Conservation (phyloP, 2,797 vertebrate genomes). For the Cygnus olor region DNA sequence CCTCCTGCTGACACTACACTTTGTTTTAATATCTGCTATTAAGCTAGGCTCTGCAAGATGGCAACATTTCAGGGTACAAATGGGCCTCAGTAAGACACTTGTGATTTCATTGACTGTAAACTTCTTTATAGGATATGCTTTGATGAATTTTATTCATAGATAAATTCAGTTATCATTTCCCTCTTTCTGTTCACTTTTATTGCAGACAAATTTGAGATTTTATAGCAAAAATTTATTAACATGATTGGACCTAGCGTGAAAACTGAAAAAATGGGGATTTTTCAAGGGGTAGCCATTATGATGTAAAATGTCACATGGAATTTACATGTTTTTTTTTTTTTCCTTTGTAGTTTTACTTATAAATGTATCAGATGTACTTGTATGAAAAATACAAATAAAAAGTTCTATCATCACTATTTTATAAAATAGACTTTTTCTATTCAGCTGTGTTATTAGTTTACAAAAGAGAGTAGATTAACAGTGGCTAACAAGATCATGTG, state of each 20-base stretch:
- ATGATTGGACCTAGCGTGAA: not conserved
- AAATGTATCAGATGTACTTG: not conserved
- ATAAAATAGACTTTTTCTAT: not conserved
- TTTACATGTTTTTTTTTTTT: not conserved
- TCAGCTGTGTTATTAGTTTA: not conserved
- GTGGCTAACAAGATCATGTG: not conserved
- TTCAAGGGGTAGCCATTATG: not conserved
- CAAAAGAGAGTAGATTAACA: not conserved
- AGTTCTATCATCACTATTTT: not conserved
- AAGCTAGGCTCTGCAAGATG: not conserved
- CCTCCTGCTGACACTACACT: not conserved
- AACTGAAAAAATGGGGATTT: not conserved
- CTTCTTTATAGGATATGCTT: not conserved
- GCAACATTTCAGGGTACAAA: not conserved
- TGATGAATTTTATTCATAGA: not conserved
- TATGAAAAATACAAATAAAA: not conserved
- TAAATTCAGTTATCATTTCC: not conserved
- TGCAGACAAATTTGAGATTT: not conserved
- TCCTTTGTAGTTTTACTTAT: not conserved
- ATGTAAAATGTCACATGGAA: not conserved
- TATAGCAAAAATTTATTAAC: not conserved
- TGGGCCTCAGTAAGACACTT: not conserved
- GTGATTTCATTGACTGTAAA: not conserved
- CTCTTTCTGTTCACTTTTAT: not conserved
- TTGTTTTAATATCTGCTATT: not conserved